Base-by-base conservation (phyloP, 2,888 invertebrate species). In the Entomobrya multifasciata region DNA sequence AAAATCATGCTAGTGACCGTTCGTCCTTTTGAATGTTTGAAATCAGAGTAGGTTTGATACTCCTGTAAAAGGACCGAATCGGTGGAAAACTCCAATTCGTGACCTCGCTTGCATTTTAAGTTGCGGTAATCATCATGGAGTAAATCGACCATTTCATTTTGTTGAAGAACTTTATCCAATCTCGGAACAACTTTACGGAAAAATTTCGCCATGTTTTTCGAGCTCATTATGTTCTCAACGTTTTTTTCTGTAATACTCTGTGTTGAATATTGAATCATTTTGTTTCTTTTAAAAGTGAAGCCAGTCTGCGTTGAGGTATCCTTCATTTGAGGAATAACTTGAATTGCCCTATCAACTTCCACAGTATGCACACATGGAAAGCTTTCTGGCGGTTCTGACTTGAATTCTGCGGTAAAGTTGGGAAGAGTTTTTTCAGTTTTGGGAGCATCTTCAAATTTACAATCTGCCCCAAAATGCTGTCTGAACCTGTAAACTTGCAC, bases 111-210 rank as follows among this genome's bases (percentile, higher is more conserved):
- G 4, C 90, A 90, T 60, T 88, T 89, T 13, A 91, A 62, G 74
- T 86, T 86, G 11, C 90, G 87, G 47, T 90, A 90, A 57, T 91
- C 90, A 36, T 90, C 88, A 79, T 83, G 84, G 1, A 88, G 78
- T 25, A 90, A 76, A 22, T 90, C 88, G 60, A 91, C 89, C 89
- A 90, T 90, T 76, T 90, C 89, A 70, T 91, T 90, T 84, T 91
- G 91, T 36, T 89, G 89, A 0, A 90, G 49, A 36, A 88, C 84
- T 72, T 88, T 88, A 13, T 89, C 88, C 15, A 90, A 36, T 76
- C 79, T 72, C 0, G 87, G 86, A 25, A 41, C 70, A 17, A 89
- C 88, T 52, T 77, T 87, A n/a, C 79, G 80, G 52, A 90, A 72
- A 65, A 90, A 90, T 30, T 82, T 70, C 3, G 77, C 72, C 81